phyloP scores from a whole-genome alignment of 2,888 invertebrate genomes.

The Synanthedon tipuliformis region DNA sequence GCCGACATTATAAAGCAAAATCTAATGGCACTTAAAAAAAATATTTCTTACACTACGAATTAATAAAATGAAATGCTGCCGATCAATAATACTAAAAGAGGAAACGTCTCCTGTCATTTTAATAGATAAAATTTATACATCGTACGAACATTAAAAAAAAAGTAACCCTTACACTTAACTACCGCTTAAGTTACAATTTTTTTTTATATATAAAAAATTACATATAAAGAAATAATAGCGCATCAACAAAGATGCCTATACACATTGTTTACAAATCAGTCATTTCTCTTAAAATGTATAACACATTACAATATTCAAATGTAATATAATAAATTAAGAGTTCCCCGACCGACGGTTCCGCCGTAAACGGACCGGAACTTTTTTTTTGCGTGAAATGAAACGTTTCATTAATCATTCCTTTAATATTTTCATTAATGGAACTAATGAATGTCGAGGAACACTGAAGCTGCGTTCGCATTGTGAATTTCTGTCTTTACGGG shows the following conservation, averaged over 20 bases:
- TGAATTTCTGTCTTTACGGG: not conserved
- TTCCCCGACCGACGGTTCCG: not conserved
- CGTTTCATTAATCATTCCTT: not conserved
- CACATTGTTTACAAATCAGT: conserved; percentile 52
- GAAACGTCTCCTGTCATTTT: not conserved
- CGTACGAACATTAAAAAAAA: conserved; percentile 1
- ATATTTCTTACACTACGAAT: conserved; percentile 10
- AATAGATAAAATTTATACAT: not conserved
- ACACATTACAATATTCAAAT: conserved; percentile 8
- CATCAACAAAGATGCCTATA: conserved; percentile 49
- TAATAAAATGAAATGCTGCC: conserved; percentile 19
- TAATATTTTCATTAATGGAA: not conserved
- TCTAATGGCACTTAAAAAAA: conserved; percentile 27
- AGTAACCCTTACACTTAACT: not conserved
- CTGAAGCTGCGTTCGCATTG: not conserved
- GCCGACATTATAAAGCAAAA: conserved; percentile 7
- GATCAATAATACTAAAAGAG: conserved; percentile 6
- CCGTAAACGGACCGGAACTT: not conserved
- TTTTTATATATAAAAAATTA: conserved; percentile 40
- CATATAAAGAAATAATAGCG: conserved; percentile 44
- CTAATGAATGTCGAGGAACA: not conserved
- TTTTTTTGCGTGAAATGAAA: not conserved
- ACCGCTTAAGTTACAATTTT: conserved; percentile 12
- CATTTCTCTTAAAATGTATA: conserved; percentile 52
- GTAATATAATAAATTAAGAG: not conserved